Conservation (phyloP, 2,113 vertebrate genomes). For the Tylochromis polylepis region DNA sequence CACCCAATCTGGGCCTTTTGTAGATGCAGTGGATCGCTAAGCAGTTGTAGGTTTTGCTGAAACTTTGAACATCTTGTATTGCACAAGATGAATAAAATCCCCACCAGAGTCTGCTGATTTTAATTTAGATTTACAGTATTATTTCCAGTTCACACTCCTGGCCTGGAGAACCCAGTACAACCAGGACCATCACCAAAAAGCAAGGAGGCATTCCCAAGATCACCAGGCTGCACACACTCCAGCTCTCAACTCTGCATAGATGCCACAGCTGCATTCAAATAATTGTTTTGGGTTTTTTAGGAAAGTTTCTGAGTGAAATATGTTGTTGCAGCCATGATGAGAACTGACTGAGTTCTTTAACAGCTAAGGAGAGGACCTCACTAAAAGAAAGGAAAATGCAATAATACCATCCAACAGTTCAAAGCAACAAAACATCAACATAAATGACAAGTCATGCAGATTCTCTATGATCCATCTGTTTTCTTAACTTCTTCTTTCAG, state of each 20-base stretch:
- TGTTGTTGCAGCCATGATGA: neutral
- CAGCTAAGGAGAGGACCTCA: neutral
- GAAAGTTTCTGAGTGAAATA: neutral
- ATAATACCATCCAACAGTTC: neutral
- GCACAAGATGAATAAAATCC: neutral
- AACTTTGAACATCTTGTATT: neutral
- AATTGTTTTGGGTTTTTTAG: fast-evolving
- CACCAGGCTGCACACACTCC: neutral
- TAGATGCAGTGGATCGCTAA: fast-evolving
- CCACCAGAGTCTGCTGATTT: neutral
- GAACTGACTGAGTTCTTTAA: neutral
- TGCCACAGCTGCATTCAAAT: neutral
- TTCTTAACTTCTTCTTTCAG: neutral
- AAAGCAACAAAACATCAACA: neutral
- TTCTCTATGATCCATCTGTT: neutral
- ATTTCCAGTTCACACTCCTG: neutral
- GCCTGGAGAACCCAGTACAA: neutral
- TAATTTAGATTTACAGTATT: neutral
- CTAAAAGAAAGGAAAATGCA: neutral
- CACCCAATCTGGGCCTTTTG: neutral
- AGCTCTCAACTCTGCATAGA: neutral
- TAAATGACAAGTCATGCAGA: neutral
- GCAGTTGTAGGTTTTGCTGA: neutral
- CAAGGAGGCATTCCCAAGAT: neutral
- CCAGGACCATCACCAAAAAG: neutral